These are phyloP conservation scores for Mylabris sibirica DNA, from an alignment of 2,888 invertebrate genomes.

Conservation along the genomic window DNA sequence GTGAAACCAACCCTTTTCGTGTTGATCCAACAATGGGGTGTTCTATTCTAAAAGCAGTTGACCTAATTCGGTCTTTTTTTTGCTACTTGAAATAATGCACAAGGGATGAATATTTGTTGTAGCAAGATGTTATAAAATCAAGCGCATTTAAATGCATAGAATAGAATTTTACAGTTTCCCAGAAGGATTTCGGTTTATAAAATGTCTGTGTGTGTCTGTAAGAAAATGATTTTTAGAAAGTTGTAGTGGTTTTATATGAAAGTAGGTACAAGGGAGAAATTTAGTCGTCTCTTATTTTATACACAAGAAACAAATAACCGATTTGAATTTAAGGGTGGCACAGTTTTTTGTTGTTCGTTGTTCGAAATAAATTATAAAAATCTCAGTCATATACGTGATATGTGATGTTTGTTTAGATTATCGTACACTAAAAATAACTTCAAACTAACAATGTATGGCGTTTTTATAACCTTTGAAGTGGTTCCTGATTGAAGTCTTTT, in stretches of 20 bases:
- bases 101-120: constrained; percentile 44
- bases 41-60: neutral
- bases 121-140: constrained; percentile 50
- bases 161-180: constrained; percentile 58
- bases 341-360: too few relatives aligned
- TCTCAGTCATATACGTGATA: neutral
- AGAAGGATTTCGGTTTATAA: constrained; percentile 51
- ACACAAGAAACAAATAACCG: too few relatives aligned
- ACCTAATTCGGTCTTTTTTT: constrained; percentile 1
- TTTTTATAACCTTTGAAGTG: constrained; percentile 20
- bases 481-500: constrained; percentile 24
- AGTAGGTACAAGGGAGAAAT: constrained; percentile 35
- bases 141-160: constrained; percentile 62
- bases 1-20: constrained; percentile 22
- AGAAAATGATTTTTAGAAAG: constrained; percentile 55
- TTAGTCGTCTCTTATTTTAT: constrained; percentile 28
- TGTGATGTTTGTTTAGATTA: constrained; percentile 10
- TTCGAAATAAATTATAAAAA: neutral
- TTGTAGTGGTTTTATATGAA: constrained; percentile 50
- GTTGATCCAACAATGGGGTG: neutral
- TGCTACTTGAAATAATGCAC: constrained; percentile 43
- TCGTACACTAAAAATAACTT: constrained; percentile 22
- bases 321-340: constrained; percentile 5
- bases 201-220: constrained; percentile 45
- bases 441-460: constrained; percentile 18